These are phyloP conservation scores for Platygyra sinensis DNA, from an alignment of 64 coral and sea anemone genomes.

Conservation along the genomic window DNA sequence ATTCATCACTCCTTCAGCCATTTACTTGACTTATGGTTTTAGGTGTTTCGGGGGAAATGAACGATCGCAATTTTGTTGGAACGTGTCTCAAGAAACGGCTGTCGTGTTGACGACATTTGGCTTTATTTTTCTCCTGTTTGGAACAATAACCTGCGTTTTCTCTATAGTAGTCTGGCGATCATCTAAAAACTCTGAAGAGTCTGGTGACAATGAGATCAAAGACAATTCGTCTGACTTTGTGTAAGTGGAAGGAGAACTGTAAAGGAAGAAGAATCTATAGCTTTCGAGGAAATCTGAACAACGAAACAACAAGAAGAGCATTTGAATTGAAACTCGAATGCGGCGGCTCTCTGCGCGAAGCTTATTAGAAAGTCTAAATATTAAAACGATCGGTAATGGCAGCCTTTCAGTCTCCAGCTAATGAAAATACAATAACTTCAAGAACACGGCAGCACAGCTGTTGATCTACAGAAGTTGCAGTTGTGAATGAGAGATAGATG, in stretches of 20 bases:
- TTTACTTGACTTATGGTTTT: neutral
- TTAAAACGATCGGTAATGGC: neutral
- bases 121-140: constrained; percentile 13
- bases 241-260: neutral
- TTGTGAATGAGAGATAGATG: no score
- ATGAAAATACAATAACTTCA: no score
- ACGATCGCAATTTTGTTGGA: neutral
- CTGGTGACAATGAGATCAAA: neutral
- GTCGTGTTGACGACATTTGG: neutral
- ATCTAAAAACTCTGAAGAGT: neutral
- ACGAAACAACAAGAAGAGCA: neutral
- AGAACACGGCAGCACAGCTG: no score
- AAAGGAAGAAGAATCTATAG: neutral
- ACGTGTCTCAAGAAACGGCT: constrained; percentile 1
- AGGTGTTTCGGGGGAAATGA: neutral
- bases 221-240: constrained; percentile 3
- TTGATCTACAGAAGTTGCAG: no score
- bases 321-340: neutral
- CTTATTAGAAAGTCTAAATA: neutral
- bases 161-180: neutral
- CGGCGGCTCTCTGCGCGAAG: neutral
- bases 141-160: constrained; percentile 5
- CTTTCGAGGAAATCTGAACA: neutral
- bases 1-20: neutral
- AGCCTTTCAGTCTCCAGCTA: no score